Base-by-base conservation (phyloP, 2,888 invertebrate species). In the Trissolcus japonicus region DNA sequence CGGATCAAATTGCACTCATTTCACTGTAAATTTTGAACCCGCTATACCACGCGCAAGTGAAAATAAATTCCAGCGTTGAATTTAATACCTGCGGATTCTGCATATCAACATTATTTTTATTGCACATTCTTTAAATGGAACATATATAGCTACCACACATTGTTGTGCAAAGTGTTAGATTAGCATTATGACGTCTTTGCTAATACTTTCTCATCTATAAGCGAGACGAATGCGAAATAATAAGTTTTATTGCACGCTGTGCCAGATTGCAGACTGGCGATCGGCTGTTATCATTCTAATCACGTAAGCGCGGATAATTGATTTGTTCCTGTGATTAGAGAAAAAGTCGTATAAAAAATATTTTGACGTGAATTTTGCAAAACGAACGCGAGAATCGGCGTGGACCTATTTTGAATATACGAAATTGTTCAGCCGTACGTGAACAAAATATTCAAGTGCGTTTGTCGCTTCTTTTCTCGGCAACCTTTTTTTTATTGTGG, bases 1-100 rank as follows among this genome's bases (percentile, higher is more conserved):
- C 55, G n/a, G 55, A 55, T 55, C 35, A 55, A 40, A 55, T 55
- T 55, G 35, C 40, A 9, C 40, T n/a, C 40, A 35, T n/a, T 55
- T 55, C 16, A 16, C 16, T 17, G 19, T 17, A 17, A 51, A 51
- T 51, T 51, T 51, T 17, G 51, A 51, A 9, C 7, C 19, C 35
- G 35, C 35, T 25, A 25, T 25, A 25, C 25, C 25, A 11, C 9
- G 35, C 35, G 35, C 35, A 35, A 35, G 35, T 35, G 16, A 13
- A 46, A 46, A 13, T 6, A 14, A 46, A 46, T 46, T 46, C 46
- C 46, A 46, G n/a, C 14, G n/a, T 46, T 14, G 46, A 16, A 46
- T 46, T 35, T 35, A 7, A 35, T 35, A 35, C 35, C 35, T 35
- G 35, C 35, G 35, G 35, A 35, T 35, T 35, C 35, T 46, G 46